Conservation (phyloP, 2,113 vertebrate species). For the Dasyurus viverrinus region DNA sequence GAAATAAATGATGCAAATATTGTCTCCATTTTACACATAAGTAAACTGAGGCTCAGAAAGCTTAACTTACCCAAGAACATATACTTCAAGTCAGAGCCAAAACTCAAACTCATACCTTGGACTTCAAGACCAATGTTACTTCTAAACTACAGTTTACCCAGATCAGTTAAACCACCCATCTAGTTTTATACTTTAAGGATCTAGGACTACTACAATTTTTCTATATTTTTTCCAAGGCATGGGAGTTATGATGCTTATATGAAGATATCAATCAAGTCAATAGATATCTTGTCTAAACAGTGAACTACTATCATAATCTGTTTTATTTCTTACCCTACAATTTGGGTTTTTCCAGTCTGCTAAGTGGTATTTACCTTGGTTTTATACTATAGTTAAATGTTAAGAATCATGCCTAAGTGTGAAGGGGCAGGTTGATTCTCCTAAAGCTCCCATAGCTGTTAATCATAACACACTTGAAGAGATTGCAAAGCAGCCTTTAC, state of each 20-base stretch:
- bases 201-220: background rate
- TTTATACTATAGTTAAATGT: background rate
- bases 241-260: background rate
- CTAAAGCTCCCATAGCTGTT: too few species aligned
- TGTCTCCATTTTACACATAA: background rate
- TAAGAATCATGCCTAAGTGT: too few species aligned
- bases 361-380: background rate
- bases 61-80: background rate
- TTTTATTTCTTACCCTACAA: background rate
- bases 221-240: background rate
- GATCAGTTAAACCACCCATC: background rate
- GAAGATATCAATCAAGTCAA: background rate
- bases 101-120: background rate
- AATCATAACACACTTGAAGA: too few species aligned
- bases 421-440: too few species aligned
- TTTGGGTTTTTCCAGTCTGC: background rate
- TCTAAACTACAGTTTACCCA: background rate
- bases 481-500: too few species aligned
- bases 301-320: background rate
- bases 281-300: background rate
- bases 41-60: background rate
- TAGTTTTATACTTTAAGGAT: background rate
- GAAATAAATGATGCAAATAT: background rate
- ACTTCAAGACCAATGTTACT: background rate
- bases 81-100: background rate